Percentiles rank a stretch among this genome's conserved stretches.
phyloP scores from a whole-genome alignment of 1,140 invertebrate species.

The Bicyclus anynana region DNA sequence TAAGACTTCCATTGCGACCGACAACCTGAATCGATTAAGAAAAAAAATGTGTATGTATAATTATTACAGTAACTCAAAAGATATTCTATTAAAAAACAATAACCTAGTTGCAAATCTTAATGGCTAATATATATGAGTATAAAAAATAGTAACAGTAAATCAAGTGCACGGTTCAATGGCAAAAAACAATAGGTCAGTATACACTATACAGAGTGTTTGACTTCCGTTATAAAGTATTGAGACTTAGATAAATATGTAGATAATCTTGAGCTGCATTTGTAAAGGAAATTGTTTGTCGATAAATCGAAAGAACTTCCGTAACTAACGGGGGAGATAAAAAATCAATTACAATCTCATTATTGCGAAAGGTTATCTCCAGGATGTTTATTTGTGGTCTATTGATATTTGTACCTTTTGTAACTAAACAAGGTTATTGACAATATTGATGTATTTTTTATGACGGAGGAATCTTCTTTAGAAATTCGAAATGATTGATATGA shows the following conservation, averaged over 20 bases:
- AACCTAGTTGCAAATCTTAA: not conserved
- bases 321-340: conserved; percentile 8
- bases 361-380: conserved; percentile 5
- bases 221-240: conserved; percentile 6
- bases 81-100: too few relatives aligned
- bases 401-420: not conserved
- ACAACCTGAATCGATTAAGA: too few relatives aligned
- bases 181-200: not conserved
- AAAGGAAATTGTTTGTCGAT: conserved; percentile 24
- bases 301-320: conserved; percentile 9
- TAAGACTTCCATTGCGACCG: too few relatives aligned
- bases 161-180: not conserved
- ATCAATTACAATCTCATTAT: conserved; percentile 12
- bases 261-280: conserved; percentile 9
- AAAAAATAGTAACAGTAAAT: not conserved
- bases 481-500: too few relatives aligned
- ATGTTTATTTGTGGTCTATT: not conserved
- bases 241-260: conserved; percentile 1
- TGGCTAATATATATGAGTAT: not conserved
- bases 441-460: too few relatives aligned
- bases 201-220: not conserved
- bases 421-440: too few relatives aligned
- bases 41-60: too few relatives aligned
- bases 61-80: not conserved
- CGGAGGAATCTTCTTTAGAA: too few relatives aligned